A percentile compares a stretch with the other conserved stretches of the same genome.
Evolutionary conservation across 1,140 invertebrate genomes (phyloP).

Genomic region (Sarcophaga peregrina): DNA sequence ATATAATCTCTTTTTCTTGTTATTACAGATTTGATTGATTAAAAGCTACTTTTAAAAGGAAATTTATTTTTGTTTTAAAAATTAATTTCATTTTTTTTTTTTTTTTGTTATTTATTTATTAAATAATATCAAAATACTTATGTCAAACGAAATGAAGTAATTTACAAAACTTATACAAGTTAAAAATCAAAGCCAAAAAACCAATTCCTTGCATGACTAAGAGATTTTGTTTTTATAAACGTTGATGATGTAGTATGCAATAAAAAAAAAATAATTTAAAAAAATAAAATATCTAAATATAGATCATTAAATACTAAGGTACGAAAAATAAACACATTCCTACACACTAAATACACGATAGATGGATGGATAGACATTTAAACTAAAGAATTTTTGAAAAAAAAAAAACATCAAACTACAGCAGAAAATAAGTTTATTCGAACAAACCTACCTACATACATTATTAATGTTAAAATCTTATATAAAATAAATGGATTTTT

Average conservation of each 20-base stretch:
- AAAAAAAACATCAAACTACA: not conserved
- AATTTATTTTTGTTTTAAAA: too few relatives aligned
- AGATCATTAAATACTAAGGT: constrained; percentile 25
- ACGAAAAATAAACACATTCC: too few relatives aligned
- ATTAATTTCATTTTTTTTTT: too few relatives aligned
- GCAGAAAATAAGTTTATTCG: too few relatives aligned
- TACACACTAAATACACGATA: not conserved
- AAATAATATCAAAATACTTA: too few relatives aligned
- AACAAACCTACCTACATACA: too few relatives aligned
- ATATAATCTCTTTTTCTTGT: too few relatives aligned
- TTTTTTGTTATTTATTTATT: too few relatives aligned
- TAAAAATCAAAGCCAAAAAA: not conserved
- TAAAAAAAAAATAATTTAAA: constrained; percentile 9
- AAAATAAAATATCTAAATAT: constrained; percentile 1
- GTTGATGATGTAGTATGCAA: constrained; percentile 11
- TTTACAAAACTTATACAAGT: not conserved
- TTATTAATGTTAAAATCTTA: not conserved
- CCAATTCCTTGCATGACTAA: constrained; percentile 18
- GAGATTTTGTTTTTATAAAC: constrained; percentile 19
- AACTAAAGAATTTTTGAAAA: not conserved
- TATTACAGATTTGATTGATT: too few relatives aligned
- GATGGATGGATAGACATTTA: not conserved
- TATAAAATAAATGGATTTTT: not conserved
- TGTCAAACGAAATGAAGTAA: not conserved
- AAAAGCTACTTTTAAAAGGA: too few relatives aligned